phyloP scores from a whole-genome alignment of 2,113 vertebrate genomes.

The Piaya cayana region DNA sequence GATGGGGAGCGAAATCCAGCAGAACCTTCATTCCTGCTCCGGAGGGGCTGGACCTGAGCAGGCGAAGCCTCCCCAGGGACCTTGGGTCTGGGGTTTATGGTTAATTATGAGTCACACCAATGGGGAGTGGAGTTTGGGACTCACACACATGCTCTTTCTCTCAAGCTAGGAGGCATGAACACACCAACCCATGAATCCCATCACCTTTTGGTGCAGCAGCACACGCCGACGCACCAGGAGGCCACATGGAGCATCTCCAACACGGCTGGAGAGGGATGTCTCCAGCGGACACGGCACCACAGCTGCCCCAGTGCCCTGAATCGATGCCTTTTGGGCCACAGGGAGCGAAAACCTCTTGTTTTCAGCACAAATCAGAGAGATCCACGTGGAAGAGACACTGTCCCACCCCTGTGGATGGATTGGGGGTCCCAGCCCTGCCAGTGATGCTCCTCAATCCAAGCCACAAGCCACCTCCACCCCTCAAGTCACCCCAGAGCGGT shows the following conservation, averaged over 20 bases:
- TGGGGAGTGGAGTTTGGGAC: neutral
- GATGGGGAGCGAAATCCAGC: neutral
- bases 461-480: neutral
- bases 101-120: neutral
- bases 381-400: accelerated
- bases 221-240: accelerated
- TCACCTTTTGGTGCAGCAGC: neutral
- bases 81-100: neutral
- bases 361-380: neutral
- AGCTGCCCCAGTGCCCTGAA: accelerated
- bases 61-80: neutral
- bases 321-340: accelerated
- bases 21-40: neutral
- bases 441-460: neutral
- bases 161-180: neutral
- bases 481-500: neutral
- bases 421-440: neutral
- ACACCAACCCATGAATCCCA: neutral
- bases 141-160: neutral
- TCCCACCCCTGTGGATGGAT: neutral
- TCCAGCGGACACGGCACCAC: accelerated
- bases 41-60: too few relatives aligned
- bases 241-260: neutral
- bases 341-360: neutral
- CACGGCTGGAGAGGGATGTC: neutral